These are phyloP conservation scores for Conus betulinus DNA, from an alignment of 1,140 invertebrate species.

Conservation along the genomic window DNA sequence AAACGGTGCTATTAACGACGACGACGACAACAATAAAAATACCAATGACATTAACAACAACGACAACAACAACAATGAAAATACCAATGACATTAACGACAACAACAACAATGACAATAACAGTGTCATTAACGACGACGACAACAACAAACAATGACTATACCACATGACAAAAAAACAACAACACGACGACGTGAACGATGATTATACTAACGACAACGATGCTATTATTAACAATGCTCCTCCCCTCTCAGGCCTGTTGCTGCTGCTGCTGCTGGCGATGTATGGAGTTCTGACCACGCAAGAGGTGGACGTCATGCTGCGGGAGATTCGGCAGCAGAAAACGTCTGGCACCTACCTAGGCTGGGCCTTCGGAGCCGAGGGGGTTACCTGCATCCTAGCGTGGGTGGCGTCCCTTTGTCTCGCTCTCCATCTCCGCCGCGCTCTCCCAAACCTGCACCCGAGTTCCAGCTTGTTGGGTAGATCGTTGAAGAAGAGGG, in stretches of 20 bases:
- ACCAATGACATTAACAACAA: no score
- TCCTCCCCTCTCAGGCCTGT: neutral
- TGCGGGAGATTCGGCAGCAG: neutral
- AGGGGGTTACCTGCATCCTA: neutral
- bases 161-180: no score
- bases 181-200: no score
- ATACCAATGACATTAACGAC: no score
- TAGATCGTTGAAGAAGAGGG: neutral
- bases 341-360: neutral
- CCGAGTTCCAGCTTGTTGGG: slow-evolving; percentile 3
- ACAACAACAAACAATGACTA: no score
- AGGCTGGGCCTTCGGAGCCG: slow-evolving; percentile 23
- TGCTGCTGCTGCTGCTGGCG: neutral
- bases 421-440: neutral
- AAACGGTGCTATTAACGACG: no score
- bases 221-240: no score
- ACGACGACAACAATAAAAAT: no score
- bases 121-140: no score
- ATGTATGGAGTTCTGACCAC: neutral
- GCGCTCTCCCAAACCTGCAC: neutral
- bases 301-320: neutral
- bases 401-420: neutral
- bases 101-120: no score
- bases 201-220: no score
- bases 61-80: no score